These are phyloP conservation scores for Oncorhynchus gorbuscha DNA, from an alignment of 2,113 vertebrate genomes.

Conservation along the genomic window DNA sequence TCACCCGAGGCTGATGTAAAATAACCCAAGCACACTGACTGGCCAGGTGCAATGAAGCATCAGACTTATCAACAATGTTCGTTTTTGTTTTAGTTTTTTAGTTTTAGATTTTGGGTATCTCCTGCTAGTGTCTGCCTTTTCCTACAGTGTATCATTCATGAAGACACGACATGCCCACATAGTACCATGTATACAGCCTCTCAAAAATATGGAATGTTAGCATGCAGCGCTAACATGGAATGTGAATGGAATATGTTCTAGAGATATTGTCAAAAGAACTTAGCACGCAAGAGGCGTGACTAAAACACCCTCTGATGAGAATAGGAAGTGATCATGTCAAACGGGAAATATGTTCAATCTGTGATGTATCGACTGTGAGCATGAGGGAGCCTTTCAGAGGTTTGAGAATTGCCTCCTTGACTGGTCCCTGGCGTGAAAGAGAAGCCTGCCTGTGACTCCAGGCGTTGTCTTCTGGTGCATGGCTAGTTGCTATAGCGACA, in stretches of 20 bases:
- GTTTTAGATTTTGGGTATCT: too few relatives aligned
- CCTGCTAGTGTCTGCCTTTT: too few relatives aligned
- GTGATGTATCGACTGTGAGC: constrained; percentile 46
- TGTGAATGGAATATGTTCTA: constrained; percentile 1
- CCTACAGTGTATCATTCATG: too few relatives aligned
- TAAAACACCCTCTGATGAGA: not conserved
- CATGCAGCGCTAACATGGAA: constrained; percentile 37
- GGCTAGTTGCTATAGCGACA: constrained; percentile 76
- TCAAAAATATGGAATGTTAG: constrained; percentile 46
- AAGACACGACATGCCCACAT: not conserved
- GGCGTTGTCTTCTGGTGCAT: constrained; percentile 61
- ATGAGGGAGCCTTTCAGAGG: constrained; percentile 57
- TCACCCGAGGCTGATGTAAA: constrained; percentile 26
- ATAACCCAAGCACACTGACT: not conserved
- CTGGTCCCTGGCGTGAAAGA: constrained; percentile 24
- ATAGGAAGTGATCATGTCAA: not conserved
- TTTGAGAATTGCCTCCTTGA: constrained; percentile 37
- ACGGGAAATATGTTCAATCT: constrained; percentile 36
- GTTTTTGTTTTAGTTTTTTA: too few relatives aligned
- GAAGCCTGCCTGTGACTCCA: constrained; percentile 52
- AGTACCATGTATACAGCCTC: not conserved
- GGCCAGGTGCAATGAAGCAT: too few relatives aligned
- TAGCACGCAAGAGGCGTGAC: not conserved
- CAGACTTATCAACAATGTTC: too few relatives aligned
- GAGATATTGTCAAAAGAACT: not conserved